Evolutionary conservation across 2,113 vertebrate genomes (phyloP), one percentile per base, ranked within the genome.

Genomic region (Perca fluviatilis): DNA sequence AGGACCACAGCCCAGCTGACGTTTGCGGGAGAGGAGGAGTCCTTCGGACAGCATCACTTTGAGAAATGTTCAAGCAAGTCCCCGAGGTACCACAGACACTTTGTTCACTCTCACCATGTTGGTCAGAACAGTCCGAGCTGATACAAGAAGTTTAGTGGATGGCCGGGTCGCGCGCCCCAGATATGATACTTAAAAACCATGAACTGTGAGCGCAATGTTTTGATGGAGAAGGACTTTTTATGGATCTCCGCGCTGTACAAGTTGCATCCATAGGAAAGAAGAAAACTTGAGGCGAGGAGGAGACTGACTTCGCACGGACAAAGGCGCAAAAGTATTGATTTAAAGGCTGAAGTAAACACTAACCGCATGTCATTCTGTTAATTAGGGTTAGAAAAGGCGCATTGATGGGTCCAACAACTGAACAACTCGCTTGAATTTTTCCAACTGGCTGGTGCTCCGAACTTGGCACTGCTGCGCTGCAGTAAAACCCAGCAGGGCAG

Each of bases 1-100:
- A 79, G 9, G 13, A 73, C 57, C 46, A n/a, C 69, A 40, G 51
- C 61, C 60, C 80, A 76, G 61, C 76, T 82, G 71, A 85, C 60
- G 61, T 23, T 30, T 50, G 30, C 23, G 14, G 65, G 72, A 67
- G 75, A 85, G 92, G 92, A 87, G 92, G 89, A 91, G 54, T 58
- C 60, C 27, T 54, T 23, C 54, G 63, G 43, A 40, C 51, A 64
- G 61, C 86, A 92, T 82, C 69, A 65, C 56, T 73, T 16, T 15
- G 70, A 71, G 33, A 79, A 73, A 63, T 27, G 62, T 47, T 69
- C 47, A 60, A 46, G 13, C 54, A 46, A 23, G 7, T 53, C 43
- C 25, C 25, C 12, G 27, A 25, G 56, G 43, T 33, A 50, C 8
- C 62, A 27, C 43, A 69, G 49, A 64, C 60, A n/a, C 40, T 63